Base-by-base conservation (phyloP, 2,888 invertebrate species). In the Syrista parreyssii region DNA sequence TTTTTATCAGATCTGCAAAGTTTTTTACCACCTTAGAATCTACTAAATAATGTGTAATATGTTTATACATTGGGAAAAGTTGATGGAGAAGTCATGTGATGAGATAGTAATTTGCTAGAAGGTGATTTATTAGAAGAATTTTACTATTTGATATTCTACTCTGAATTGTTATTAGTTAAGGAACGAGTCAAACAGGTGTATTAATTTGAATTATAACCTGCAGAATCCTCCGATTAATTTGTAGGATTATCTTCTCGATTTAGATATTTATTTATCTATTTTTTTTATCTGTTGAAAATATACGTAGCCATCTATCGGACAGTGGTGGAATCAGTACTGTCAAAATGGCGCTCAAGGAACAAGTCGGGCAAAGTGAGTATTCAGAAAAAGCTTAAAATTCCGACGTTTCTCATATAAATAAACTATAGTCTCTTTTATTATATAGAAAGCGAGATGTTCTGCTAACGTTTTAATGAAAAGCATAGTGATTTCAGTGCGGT, bases 311-410 rank as follows among this genome's bases (percentile, higher is more conserved):
- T 80, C 88, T 89, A 78, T 75, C 78, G 83, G 69, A 23, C 76
- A 73, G 76, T 77, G 76, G 31, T 30, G 40, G 68, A 55, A 74
- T 84, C 83, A 89, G 89, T 88, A 79, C 87, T 88, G 87, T 87
- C 93, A 95, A 94, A 93, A 97, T 97, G 97, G 96, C 97, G 93
- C 94, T 97, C 90, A 97, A 97, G 94, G 95, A 94, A 91, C 94
- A 95, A 92, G 97, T 97, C 90, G 97, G 97, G 84, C 96, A 96
- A 93, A 97, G 97, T 97, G 93, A 96, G 96, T 96, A 89, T 84
- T 83, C 90, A 78, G 73, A 84, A 85, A 85, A 83, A 86, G 80
- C 83, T 77, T 68, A 68, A 73, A 82, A 83, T 85, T 84, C 80
- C 4, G 34, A 12, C 33, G 11, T 40, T 31, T 34, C 40, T 69